Evolutionary conservation across 2,888 invertebrate genomes (phyloP), one percentile per base, ranked within the genome.

Genomic region (Athrips mouffetella): DNA sequence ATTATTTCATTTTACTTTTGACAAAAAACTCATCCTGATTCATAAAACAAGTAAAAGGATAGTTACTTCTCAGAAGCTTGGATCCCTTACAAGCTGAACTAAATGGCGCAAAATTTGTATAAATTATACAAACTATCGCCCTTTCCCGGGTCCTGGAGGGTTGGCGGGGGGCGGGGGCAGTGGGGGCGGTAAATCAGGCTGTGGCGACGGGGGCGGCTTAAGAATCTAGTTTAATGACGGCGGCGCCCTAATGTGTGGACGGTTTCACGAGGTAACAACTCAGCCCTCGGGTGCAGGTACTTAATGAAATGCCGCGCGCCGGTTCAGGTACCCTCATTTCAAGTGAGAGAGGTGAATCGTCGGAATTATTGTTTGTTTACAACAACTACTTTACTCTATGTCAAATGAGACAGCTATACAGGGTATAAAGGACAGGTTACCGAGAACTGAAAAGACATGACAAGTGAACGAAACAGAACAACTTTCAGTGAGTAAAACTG

Each of bases 121-220:
- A 40, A 40, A 40, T 40, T 40, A 40, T 40, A 40, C 40, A 40
- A 40, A 40, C 40, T 40, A 40, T 40, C 25, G 11, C 40, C 40
- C 40, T n/a, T 13, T 13, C 15, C 4, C 4, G 35, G 35, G 11
- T 4, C 18, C 10, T 10, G 16, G 23, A n/a, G 23, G 40, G 40
- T 13, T 10, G 4, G 15, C 5, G 15, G 10, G 13, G 40, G 23
- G 23, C 20, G 11, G 39, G 35, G 10, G 1, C 5, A 6, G 11
- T 7, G 37, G 39, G 21, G 39, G 39, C 40, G 40, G 40, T 40
- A 40, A 40, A 25, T 40, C 40, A 40, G 40, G 13, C 40, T 25
- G 40, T 25, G 40, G 25, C 25, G 13, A 23, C 40, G 40, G 40
- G n/a, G 40, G 39, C 39, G 40, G 40, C 40, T 40, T 40, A 40